phyloP scores from a whole-genome alignment of 2,797 vertebrate genomes.

The Spondyliosoma cantharus region DNA sequence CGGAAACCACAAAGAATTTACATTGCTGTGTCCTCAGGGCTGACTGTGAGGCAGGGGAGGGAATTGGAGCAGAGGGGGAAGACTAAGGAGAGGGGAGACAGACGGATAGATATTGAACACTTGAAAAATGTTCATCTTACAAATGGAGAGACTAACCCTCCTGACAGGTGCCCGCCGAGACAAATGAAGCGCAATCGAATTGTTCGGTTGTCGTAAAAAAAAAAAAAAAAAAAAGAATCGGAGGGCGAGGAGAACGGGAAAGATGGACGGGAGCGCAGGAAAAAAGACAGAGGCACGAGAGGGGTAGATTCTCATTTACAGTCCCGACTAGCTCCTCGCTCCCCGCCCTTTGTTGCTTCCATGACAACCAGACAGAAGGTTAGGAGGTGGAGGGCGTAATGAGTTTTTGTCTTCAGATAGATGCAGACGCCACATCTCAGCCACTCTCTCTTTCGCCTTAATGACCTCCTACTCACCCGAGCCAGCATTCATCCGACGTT shows the following conservation, averaged over 20 bases:
- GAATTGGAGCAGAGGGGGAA: neutral
- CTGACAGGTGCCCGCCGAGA: neutral
- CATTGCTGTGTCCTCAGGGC: conserved; percentile 1
- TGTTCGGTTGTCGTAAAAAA: neutral
- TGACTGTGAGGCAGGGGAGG: neutral
- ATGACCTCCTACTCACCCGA: conserved; percentile 54
- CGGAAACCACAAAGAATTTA: conserved; percentile 1
- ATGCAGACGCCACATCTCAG: conserved; percentile 48
- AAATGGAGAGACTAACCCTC: conserved; percentile 4
- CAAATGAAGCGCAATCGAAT: neutral
- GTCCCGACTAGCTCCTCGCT: conserved; percentile 54
- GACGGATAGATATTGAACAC: neutral
- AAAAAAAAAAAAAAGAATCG: neutral
- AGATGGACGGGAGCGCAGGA: conserved; percentile 19
- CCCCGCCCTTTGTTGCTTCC: conserved; percentile 72
- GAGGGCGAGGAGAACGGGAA: neutral
- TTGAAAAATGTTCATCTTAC: neutral
- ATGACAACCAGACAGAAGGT: conserved; percentile 81
- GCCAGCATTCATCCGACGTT: conserved; percentile 17
- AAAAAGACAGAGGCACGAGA: conserved; percentile 29
- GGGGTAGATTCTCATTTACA: conserved; percentile 70
- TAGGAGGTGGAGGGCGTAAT: conserved; percentile 68
- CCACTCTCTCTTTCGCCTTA: conserved; percentile 31
- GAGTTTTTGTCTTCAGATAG: conserved; percentile 66
- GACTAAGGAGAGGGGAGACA: neutral